Evolutionary conservation across 1,140 invertebrate species (phyloP), one percentile per base, ranked within the genome.

Genomic region (Ruditapes philippinarum): DNA sequence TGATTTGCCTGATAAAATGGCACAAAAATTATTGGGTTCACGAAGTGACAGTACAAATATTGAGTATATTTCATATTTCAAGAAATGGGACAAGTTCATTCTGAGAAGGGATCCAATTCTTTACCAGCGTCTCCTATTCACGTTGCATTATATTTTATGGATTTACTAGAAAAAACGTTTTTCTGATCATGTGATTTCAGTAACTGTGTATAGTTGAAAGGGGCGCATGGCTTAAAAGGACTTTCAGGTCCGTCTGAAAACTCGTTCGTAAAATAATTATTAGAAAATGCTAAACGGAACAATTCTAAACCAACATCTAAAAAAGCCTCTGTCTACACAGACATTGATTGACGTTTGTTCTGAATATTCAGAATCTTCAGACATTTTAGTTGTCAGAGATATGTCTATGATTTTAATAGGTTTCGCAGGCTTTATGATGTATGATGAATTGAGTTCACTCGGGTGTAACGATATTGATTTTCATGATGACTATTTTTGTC

Each of bases 401-500:
- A 7, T 62, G 25, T 62, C n/a, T 62, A 62, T 62, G 57, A 62
- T 62, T 62, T 62, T 25, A 28, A 7, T 62, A 28, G 57, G 57
- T 1, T 62, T 62, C 14, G 57, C 57, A 7, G 57, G 57, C 25
- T 62, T 62, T 28, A 5, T 62, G 25, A 25, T n/a, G 28, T 62
- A 45, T 62, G 57, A 62, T 62, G 57, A 62, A 28, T 28, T 62
- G 28, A 28, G 57, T 62, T 62, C n/a, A 62, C 42, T 45, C 42
- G 51, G n/a, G 51, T 91, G 88, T 74, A 62, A 22, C 33, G 54
- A 91, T 80, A 54, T 91, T 38, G 42, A 36, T 25, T 74, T 90
- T 68, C n/a, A n/a, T 62, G 70, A 91, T 0, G 5, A n/a, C n/a
- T 70, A 85, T 90, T 54, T 88, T 38, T 28, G 36, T 33, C 54